Evolutionary conservation across 2,113 vertebrate genomes (phyloP).

Genomic region (Uria aalge): DNA sequence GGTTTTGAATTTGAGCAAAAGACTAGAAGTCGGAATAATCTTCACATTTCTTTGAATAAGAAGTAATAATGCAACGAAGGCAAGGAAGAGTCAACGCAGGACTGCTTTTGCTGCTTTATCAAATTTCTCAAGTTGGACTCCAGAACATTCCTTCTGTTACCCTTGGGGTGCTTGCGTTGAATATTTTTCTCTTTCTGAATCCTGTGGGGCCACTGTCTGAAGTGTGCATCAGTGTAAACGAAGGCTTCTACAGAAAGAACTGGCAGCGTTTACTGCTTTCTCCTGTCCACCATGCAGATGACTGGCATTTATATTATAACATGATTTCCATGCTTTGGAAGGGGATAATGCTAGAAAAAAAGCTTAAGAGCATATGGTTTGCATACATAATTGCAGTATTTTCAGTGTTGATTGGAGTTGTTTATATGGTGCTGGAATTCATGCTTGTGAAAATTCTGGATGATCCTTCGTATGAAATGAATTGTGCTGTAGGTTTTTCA

Average conservation of each 20-base stretch:
- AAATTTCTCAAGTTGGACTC: slow-evolving; percentile 85
- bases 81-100: slow-evolving; percentile 77
- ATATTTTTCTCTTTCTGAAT: slow-evolving; percentile 85
- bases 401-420: slow-evolving; percentile 83
- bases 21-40: neutral
- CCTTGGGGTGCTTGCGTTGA: slow-evolving; percentile 82
- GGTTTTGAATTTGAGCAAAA: neutral
- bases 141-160: slow-evolving; percentile 90
- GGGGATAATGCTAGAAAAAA: slow-evolving; percentile 83
- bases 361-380: slow-evolving; percentile 85
- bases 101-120: slow-evolving; percentile 83
- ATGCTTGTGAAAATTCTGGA: slow-evolving; percentile 71
- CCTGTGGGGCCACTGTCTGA: slow-evolving; percentile 76
- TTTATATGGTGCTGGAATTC: slow-evolving; percentile 84
- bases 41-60: neutral
- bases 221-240: slow-evolving; percentile 85
- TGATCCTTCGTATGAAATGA: slow-evolving; percentile 76
- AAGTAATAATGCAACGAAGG: slow-evolving; percentile 69
- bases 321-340: slow-evolving; percentile 95
- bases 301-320: slow-evolving; percentile 96
- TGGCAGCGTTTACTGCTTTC: slow-evolving; percentile 89
- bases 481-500: slow-evolving; percentile 93
- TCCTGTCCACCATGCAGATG: slow-evolving; percentile 88
- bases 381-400: slow-evolving; percentile 83
- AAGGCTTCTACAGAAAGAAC: slow-evolving; percentile 75